Conservation (phyloP, 2,113 vertebrate genomes). For the Peromyscus californicus region DNA sequence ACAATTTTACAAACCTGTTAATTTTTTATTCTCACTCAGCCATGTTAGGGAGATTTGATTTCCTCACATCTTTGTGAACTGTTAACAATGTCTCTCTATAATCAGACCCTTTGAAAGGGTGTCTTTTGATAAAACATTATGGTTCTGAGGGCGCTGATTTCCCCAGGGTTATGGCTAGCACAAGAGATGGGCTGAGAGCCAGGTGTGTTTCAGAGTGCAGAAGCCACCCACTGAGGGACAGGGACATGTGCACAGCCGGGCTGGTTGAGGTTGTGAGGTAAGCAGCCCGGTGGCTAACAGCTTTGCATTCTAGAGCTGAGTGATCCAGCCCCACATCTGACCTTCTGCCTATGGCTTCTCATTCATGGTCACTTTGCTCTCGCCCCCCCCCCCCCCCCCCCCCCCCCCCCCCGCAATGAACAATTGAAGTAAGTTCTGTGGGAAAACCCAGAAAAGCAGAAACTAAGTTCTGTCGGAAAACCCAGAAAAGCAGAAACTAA, state of each 20-base stretch:
- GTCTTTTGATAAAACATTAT: background rate
- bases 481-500: background rate
- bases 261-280: background rate
- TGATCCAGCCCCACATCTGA: background rate
- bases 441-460: background rate
- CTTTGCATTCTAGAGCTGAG: background rate
- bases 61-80: background rate
- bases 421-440: background rate
- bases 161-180: background rate
- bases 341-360: background rate
- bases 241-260: background rate
- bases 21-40: background rate
- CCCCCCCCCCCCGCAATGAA: background rate
- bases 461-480: background rate
- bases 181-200: background rate
- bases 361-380: background rate
- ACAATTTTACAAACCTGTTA: background rate
- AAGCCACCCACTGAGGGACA: background rate
- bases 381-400: background rate
- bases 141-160: background rate
- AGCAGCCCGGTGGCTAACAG: background rate
- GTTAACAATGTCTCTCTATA: background rate
- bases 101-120: background rate
- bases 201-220: too few species aligned
- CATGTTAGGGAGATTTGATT: background rate